Conservation (phyloP, 1,140 invertebrate genomes). For the Habropoda laboriosa region DNA sequence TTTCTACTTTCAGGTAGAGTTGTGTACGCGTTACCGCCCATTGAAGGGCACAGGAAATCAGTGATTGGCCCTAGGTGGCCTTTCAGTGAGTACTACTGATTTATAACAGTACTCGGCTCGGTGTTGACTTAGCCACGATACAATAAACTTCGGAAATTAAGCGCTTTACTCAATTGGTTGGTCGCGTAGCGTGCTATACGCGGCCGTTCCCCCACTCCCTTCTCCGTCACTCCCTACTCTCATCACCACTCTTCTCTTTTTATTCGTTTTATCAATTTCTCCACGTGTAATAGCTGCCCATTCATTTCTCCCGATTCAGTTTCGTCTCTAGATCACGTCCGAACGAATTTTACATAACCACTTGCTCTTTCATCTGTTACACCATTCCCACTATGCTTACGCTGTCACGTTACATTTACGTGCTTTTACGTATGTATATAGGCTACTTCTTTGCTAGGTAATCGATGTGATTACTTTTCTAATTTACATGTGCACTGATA, state of each 20-base stretch:
- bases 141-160: slow-evolving; percentile 48
- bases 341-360: background rate
- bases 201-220: background rate
- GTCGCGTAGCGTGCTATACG: background rate
- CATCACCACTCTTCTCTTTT: background rate
- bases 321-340: background rate
- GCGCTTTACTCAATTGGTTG: slow-evolving; percentile 34
- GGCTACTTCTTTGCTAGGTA: background rate
- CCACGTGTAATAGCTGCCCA: background rate
- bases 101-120: slow-evolving; percentile 15
- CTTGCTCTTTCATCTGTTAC: background rate
- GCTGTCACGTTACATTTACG: too few relatives aligned
- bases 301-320: background rate
- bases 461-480: background rate
- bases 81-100: slow-evolving; percentile 46
- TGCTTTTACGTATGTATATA: background rate
- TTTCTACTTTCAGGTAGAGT: slow-evolving; percentile 43
- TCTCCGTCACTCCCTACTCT: background rate
- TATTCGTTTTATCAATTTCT: background rate
- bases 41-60: slow-evolving; percentile 41
- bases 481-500: too few relatives aligned
- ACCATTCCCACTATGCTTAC: too few relatives aligned
- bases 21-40: slow-evolving; percentile 11
- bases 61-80: slow-evolving; percentile 14
- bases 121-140: slow-evolving; percentile 37